Conservation (phyloP, 2,113 vertebrate species). For the Turnix velox region DNA sequence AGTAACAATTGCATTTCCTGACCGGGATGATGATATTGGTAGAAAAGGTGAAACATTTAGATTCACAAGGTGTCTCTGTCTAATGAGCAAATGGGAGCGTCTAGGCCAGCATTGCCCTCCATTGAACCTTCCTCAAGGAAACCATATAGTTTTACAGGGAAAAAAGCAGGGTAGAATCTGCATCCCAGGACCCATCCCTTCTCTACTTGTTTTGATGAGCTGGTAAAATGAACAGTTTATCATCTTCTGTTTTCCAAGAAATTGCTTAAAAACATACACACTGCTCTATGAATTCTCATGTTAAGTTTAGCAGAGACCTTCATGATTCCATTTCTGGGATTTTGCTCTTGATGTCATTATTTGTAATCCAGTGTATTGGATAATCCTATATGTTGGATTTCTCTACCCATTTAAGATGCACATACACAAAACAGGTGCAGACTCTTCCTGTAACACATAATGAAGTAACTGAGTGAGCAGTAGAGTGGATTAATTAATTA, state of each 20-base stretch:
- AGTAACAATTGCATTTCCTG: neutral
- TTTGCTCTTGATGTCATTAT: neutral
- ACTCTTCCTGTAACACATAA: neutral
- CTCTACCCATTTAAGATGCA: neutral
- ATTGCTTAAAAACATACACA: neutral
- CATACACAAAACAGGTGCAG: neutral
- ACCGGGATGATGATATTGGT: neutral
- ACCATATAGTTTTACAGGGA: neutral
- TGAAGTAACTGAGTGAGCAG: neutral
- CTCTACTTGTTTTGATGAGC: neutral
- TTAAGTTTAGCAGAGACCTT: neutral
- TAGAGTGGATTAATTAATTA: neutral
- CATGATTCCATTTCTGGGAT: neutral
- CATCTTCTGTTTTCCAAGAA: neutral
- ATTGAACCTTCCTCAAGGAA: neutral
- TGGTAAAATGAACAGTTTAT: neutral
- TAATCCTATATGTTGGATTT: neutral
- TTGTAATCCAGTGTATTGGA: too few relatives aligned
- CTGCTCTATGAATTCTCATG: neutral
- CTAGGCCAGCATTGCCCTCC: fast-evolving
- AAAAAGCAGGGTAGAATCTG: neutral
- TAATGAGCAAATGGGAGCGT: neutral
- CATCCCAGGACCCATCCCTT: neutral
- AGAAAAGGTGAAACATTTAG: neutral
- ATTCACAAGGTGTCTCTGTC: neutral